A percentile compares a stretch with the other conserved stretches of the same genome.
Evolutionary conservation across 1,140 invertebrate species (phyloP).

Genomic region (Pogonomyrmex barbatus): DNA sequence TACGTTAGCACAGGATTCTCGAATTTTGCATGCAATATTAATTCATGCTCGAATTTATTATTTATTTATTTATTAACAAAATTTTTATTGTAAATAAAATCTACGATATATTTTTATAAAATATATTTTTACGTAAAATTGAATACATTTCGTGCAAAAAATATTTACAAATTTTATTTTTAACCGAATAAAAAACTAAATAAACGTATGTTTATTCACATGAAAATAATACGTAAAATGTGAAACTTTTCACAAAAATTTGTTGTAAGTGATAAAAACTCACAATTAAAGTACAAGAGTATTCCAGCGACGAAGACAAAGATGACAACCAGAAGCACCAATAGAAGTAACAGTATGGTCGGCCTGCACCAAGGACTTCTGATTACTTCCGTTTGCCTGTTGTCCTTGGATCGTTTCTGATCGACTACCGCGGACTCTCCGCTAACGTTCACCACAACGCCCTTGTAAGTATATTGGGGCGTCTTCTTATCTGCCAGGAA

Average conservation of each 20-base stretch:
- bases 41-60: constrained; percentile 18
- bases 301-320: constrained; percentile 87
- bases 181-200: neutral
- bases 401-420: constrained; percentile 81
- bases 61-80: neutral
- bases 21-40: constrained; percentile 19
- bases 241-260: neutral
- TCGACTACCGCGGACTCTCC: constrained; percentile 85
- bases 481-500: constrained; percentile 84
- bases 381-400: constrained; percentile 77
- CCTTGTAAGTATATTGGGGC: constrained; percentile 85
- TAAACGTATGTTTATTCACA: neutral
- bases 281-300: constrained; percentile 88
- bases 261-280: constrained; percentile 76
- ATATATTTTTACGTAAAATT: neutral
- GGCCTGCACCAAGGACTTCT: constrained; percentile 86
- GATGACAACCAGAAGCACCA: constrained; percentile 86
- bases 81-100: neutral
- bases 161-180: constrained; percentile 17
- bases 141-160: neutral
- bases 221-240: neutral
- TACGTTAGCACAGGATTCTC: neutral
- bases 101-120: constrained; percentile 1
- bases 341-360: constrained; percentile 86
- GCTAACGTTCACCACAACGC: constrained; percentile 86